Conservation (phyloP, 2,888 invertebrate genomes). For the Metallyticus violacea region DNA sequence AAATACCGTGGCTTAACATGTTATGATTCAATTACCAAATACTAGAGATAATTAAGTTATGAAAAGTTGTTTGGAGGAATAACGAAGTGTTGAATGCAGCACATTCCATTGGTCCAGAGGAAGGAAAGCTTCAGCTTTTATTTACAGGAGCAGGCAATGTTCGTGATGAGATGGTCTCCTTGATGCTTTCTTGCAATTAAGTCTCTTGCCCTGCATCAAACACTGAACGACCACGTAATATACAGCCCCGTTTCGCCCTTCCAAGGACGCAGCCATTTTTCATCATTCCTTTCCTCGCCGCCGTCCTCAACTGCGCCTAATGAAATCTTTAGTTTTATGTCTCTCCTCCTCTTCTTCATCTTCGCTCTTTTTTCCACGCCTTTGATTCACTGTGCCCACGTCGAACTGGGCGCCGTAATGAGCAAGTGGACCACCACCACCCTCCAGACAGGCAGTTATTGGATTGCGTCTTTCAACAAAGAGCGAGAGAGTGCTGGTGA, state of each 20-base stretch:
- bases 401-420: too few species aligned
- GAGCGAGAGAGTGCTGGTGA: background rate
- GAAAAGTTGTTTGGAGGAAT: too few species aligned
- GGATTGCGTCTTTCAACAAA: background rate
- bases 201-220: background rate
- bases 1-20: too few species aligned
- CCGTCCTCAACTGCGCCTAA: constrained; percentile 1
- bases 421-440: background rate
- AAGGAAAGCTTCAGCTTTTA: too few species aligned
- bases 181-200: background rate
- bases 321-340: constrained; percentile 30
- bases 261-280: background rate
- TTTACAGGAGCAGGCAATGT: background rate
- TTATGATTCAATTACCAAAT: too few species aligned
- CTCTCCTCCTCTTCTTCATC: background rate
- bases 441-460: background rate
- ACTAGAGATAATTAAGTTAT: too few species aligned
- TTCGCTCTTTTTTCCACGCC: background rate
- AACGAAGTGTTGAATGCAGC: too few species aligned
- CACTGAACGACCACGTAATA: background rate
- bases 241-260: background rate
- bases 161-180: background rate
- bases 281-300: background rate
- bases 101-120: background rate
- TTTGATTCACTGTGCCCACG: background rate